Base-by-base conservation (phyloP, 2,888 invertebrate genomes). In the Amphipyra tragopoginis region DNA sequence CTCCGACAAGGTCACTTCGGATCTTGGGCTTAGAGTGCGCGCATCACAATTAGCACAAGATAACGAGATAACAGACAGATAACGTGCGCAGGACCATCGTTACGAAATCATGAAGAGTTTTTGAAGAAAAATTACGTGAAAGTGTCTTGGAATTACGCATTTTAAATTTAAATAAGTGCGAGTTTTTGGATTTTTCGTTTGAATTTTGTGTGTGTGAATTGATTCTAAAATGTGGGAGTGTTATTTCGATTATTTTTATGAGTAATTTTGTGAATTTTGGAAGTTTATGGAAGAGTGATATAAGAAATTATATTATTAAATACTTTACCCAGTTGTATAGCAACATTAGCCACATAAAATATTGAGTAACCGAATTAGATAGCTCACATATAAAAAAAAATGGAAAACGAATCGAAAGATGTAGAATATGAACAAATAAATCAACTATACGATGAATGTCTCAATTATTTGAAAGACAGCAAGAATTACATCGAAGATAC, bases 361-460 rank as follows among this genome's bases (percentile, higher is more conserved):
- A 33, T 33, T 33, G 5, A 9, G 9, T 8, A 4, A 8, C 9
- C 36, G 11, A 36, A 36, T 10, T 4, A 33, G 5, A 33, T 9
- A 33, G 9, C 29, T 29, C 5, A 29, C 0, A 4, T 4, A 4
- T 29, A 1, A 4, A 29, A 7, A 40, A 73, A 68, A 55, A 85
- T 87, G 85, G 85, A 83, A 62, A 57, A 79, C 2, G n/a, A 79
- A 10, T 61, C 65, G 11, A 79, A 81, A 40, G 81, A 80, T 5
- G 0, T 38, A 29, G 93, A 93, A 57, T 92, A 83, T 47, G 79
- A 86, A 34, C 72, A 90, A 86, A 83, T 94, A n/a, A 86, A 91
- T 56, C 72, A 89, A 75, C 62, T 94, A 0, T 94, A 94, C 68
- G 90, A 93, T 11, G 94, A 94, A 78, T 94, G 94, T 75, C 65